These are phyloP conservation scores for Eupithecia insigniata DNA, from an alignment of 2,888 invertebrate genomes.

Conservation along the genomic window DNA sequence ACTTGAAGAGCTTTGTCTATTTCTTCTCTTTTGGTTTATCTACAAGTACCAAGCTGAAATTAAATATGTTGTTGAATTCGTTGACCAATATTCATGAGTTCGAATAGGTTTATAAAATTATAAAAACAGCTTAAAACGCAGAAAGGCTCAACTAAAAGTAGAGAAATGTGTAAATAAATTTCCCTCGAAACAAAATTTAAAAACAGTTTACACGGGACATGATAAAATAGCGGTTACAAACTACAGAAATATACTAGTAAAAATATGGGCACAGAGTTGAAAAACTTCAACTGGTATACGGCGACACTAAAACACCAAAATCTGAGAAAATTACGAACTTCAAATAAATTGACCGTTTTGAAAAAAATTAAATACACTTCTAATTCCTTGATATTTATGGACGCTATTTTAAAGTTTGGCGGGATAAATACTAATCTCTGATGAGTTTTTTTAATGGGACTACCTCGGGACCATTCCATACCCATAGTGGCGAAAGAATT, in stretches of 20 bases:
- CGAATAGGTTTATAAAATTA: not conserved
- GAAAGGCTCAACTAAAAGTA: not conserved
- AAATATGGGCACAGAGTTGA: not conserved
- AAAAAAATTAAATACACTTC: too few relatives aligned
- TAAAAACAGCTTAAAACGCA: not conserved
- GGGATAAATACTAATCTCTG: too few relatives aligned
- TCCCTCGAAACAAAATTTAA: not conserved
- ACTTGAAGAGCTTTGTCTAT: not conserved
- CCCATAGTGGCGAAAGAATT: too few relatives aligned
- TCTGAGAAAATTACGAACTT: too few relatives aligned
- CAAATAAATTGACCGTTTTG: too few relatives aligned
- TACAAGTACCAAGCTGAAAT: not conserved
- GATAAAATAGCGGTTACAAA: slow-evolving; percentile 48
- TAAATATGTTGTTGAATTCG: not conserved
- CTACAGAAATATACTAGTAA: slow-evolving; percentile 34
- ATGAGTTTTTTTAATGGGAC: too few relatives aligned
- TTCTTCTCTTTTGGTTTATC: not conserved
- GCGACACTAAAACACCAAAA: not conserved
- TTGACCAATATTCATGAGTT: not conserved
- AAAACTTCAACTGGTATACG: too few relatives aligned
- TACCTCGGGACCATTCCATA: too few relatives aligned
- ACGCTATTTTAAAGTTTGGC: too few relatives aligned
- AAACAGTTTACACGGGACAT: slow-evolving; percentile 43
- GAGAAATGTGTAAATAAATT: not conserved
- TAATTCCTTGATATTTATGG: too few relatives aligned